Conservation (phyloP, 2,113 vertebrate genomes). For the Nettapus auritus region DNA sequence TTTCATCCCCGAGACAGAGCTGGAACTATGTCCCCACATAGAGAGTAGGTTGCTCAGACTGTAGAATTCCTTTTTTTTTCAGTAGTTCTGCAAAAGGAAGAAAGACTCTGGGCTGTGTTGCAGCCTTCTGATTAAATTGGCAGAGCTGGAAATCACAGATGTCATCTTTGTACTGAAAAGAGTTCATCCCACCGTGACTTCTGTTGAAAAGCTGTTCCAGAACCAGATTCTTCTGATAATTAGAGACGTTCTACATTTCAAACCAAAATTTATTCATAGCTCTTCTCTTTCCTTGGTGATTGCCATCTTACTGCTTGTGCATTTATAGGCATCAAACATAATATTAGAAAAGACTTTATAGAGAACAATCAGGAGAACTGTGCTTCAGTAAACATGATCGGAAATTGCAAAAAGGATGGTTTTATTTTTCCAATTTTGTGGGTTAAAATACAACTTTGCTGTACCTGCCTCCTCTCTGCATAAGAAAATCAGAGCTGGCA, state of each 20-base stretch:
- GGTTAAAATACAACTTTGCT: not conserved
- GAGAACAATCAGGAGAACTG: conserved; percentile 14
- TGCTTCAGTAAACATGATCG: conserved; percentile 13
- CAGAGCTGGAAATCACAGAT: conserved; percentile 21
- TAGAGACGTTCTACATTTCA: conserved; percentile 29
- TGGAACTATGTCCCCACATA: not conserved
- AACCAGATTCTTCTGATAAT: conserved; percentile 12
- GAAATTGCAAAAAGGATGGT: not conserved
- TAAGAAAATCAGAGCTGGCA: not conserved
- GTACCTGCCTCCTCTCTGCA: not conserved
- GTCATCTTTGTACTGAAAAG: not conserved
- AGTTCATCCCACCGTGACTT: not conserved
- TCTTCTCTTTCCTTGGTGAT: conserved; percentile 24
- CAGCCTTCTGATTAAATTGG: not conserved
- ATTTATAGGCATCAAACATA: conserved; percentile 30
- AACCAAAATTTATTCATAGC: conserved; percentile 40
- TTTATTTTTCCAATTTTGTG: not conserved
- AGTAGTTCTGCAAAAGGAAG: not conserved
- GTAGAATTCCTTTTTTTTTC: not conserved
- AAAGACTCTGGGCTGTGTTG: not conserved
- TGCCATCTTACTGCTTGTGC: not conserved
- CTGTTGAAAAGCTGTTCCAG: conserved; percentile 32
- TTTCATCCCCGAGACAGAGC: not conserved
- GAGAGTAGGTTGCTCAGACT: not conserved
- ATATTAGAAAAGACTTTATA: conserved; percentile 18